Conservation (phyloP, 2,888 invertebrate species). For the Colletes collaris region DNA sequence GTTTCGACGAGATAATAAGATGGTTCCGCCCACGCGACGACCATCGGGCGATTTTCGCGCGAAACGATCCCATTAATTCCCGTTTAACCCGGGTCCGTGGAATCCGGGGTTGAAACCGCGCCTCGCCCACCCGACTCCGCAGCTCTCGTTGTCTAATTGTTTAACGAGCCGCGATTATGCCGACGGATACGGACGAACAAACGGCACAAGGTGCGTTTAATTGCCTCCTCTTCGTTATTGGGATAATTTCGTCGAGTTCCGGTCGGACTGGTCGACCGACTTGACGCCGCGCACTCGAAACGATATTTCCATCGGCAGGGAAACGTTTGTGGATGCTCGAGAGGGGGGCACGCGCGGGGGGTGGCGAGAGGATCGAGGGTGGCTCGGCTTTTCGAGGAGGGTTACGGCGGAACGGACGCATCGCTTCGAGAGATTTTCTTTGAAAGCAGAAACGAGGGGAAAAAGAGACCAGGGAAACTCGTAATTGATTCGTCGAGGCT, state of each 20-base stretch:
- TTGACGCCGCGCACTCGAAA: conserved; percentile 6
- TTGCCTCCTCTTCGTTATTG: conserved; percentile 22
- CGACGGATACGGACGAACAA: conserved; percentile 23
- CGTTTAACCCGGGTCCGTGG: conserved; percentile 69
- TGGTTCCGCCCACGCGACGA: conserved; percentile 55
- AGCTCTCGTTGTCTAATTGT: conserved; percentile 61
- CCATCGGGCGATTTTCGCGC: conserved; percentile 39
- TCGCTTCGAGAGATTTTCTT: background rate
- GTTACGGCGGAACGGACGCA: conserved; percentile 1
- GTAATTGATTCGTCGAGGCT: conserved; percentile 41
- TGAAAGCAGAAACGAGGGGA: background rate
- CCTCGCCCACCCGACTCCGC: conserved; percentile 68
- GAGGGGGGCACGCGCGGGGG: background rate
- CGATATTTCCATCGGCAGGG: conserved; percentile 5
- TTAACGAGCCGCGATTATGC: conserved; percentile 60
- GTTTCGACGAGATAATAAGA: conserved; percentile 30
- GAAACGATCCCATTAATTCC: conserved; percentile 70
- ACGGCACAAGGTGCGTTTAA: conserved; percentile 45
- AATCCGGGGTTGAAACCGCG: conserved; percentile 71
- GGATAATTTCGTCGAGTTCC: background rate
- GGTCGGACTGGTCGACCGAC: background rate
- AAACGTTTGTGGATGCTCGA: background rate
- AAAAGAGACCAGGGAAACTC: background rate
- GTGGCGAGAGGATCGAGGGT: background rate
- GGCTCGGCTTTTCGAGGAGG: background rate